Conservation (phyloP, 2,888 invertebrate species). For the Drosophila prolongata region DNA sequence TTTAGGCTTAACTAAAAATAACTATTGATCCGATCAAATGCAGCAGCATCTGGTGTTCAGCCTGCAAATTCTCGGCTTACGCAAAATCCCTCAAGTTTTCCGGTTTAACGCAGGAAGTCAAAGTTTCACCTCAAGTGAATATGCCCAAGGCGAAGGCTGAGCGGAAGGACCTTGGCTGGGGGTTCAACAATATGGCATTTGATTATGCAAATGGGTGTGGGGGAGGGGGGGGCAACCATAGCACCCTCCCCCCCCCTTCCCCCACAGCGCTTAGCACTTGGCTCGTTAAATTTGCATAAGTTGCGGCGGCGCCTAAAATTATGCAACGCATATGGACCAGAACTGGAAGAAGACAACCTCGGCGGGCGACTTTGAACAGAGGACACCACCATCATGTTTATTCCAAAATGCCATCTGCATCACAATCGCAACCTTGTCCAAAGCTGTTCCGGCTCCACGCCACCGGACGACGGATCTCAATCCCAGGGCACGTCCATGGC, state of each 20-base stretch:
- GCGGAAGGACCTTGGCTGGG: slow-evolving; percentile 22
- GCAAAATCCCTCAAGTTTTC: slow-evolving; percentile 2
- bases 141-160: slow-evolving; percentile 15
- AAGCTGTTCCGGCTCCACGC: slow-evolving; percentile 1
- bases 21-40: neutral
- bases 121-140: neutral
- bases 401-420: slow-evolving; percentile 19
- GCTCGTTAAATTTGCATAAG: slow-evolving; percentile 77
- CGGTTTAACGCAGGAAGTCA: slow-evolving; percentile 5
- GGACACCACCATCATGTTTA: slow-evolving; percentile 18
- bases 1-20: neutral
- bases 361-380: slow-evolving; percentile 2
- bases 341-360: neutral
- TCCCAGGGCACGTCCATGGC: slow-evolving; percentile 18
- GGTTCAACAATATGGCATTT: slow-evolving; percentile 74
- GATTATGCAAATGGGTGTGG: slow-evolving; percentile 67
- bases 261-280: slow-evolving; percentile 59
- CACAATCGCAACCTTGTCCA: slow-evolving; percentile 20
- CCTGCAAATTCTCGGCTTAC: neutral
- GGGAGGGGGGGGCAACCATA: too few species aligned
- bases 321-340: slow-evolving; percentile 54
- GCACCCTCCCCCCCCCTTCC: too few species aligned
- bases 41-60: neutral
- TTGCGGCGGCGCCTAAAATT: slow-evolving; percentile 60
- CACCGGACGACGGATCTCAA: neutral